Base-by-base conservation (phyloP, 2,888 invertebrate species). In the Dryocosmus kuriphilus region DNA sequence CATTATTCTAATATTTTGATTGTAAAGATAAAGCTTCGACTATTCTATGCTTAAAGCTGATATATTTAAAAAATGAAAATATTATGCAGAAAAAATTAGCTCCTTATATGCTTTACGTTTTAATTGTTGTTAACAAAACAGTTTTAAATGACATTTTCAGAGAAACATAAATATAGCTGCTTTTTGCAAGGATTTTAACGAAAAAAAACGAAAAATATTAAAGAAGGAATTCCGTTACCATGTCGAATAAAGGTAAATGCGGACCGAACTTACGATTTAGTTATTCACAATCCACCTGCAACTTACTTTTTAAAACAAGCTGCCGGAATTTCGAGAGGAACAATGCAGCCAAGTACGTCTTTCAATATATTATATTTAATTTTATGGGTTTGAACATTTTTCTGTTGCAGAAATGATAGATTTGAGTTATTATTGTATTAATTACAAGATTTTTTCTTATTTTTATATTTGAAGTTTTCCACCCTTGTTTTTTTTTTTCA, bases 181-280 rank as follows among this genome's bases (percentile, higher is more conserved):
- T 27, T 99, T 99, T 92, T 98, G 98, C 89, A 99, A 99, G 92
- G 99, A 99, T 86, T 99, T 99, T 88, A 99, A 99, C 92, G 96
- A 97, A 88, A 95, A 88, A 95, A 94, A 87, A 99, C 99, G 0
- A 95, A 96, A 77, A 95, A 98, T 84, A 95, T 97, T 38, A 98
- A 97, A 88, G 96, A 96, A 90, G 98, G 98, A 1, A 94, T 97
- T 81, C 98, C 98, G 0, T 88, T 99, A 73, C 98, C 98, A 0
- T 95, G 96, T 51, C 93, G 96, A 86, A 95, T 98, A 3, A 94
- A 94, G 83, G 94, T 98, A 0, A 97, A 97, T 92, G 93, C 98
- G 4, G 99, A 99, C 91, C 94, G 98, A 87, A 94, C 94, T 77
- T 98, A 97, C 90, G 94, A 96, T 79, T 92, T 99, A 77, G 93